These are phyloP conservation scores for Standfussiana lucernea DNA, from an alignment of 2,888 invertebrate genomes.

Conservation along the genomic window DNA sequence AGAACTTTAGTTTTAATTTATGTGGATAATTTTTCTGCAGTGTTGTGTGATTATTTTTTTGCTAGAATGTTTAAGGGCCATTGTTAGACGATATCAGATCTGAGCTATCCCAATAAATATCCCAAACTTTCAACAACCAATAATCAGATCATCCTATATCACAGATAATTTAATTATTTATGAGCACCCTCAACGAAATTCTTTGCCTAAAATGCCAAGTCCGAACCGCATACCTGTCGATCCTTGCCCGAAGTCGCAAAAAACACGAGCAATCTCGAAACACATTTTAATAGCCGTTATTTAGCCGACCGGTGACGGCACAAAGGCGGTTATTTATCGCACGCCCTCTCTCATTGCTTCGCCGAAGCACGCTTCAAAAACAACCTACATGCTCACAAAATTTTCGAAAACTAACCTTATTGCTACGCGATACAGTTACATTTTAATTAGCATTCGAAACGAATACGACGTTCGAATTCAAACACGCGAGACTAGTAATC, in stretches of 20 bases:
- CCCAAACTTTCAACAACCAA: slow-evolving; percentile 42
- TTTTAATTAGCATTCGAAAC: slow-evolving; percentile 73
- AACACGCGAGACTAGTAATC: slow-evolving; percentile 88
- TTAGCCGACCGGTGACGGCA: slow-evolving; percentile 89
- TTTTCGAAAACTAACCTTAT: slow-evolving; percentile 79
- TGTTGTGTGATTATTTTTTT: not conserved
- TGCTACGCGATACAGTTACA: slow-evolving; percentile 73
- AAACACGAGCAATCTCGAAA: slow-evolving; percentile 87
- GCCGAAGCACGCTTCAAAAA: slow-evolving; percentile 81
- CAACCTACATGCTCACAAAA: slow-evolving; percentile 77
- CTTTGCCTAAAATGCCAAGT: slow-evolving; percentile 65
- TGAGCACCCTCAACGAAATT: slow-evolving; percentile 53
- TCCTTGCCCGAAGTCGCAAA: slow-evolving; percentile 79
- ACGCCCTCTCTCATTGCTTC: slow-evolving; percentile 91
- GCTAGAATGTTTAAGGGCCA: slow-evolving; percentile 10
- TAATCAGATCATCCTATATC: slow-evolving; percentile 42
- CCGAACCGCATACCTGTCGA: slow-evolving; percentile 77
- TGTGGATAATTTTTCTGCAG: slow-evolving; percentile 8
- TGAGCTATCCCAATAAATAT: slow-evolving; percentile 37
- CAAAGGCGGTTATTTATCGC: slow-evolving; percentile 91
- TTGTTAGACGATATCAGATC: not conserved
- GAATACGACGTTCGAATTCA: slow-evolving; percentile 83
- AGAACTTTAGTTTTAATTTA: slow-evolving; percentile 25
- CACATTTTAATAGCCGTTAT: slow-evolving; percentile 90
- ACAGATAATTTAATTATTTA: slow-evolving; percentile 62